phyloP scores from a whole-genome alignment of 2,888 invertebrate genomes.

The Flabesymbios commensalis region DNA sequence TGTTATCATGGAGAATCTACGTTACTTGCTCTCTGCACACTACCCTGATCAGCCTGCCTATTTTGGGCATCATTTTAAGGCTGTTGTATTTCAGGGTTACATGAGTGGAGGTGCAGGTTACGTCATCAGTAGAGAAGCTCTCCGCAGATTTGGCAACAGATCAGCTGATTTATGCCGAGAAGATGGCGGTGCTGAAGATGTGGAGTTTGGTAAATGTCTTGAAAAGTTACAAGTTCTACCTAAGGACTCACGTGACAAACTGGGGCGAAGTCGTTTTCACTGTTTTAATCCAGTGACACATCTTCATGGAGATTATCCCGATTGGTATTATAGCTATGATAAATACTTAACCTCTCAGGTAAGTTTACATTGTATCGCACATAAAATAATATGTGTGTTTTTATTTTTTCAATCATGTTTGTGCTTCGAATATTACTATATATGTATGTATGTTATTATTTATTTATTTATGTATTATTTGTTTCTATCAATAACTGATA shows the following conservation, averaged over 20 bases:
- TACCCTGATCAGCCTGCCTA: constrained; percentile 78
- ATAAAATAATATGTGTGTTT: too few species aligned
- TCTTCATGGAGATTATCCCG: constrained; percentile 47
- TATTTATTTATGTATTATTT: too few species aligned
- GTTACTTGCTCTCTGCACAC: constrained; percentile 82
- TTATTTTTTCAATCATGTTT: too few species aligned
- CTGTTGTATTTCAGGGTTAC: constrained; percentile 11
- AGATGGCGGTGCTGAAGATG: constrained; percentile 54
- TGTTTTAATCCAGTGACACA: constrained; percentile 52
- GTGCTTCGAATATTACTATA: too few species aligned
- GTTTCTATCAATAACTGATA: too few species aligned
- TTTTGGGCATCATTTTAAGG: constrained; percentile 65
- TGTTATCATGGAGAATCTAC: constrained; percentile 57
- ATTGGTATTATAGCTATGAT: constrained; percentile 53
- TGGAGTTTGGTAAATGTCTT: constrained; percentile 53
- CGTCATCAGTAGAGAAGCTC: constrained; percentile 24
- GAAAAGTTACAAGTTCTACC: constrained; percentile 48
- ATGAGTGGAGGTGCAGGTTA: constrained; percentile 28
- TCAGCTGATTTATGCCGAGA: constrained; percentile 15
- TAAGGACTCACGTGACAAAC: constrained; percentile 45
- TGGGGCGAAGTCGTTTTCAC: constrained; percentile 53
- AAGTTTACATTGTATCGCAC: too few species aligned
- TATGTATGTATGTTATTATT: too few species aligned
- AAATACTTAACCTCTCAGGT: constrained; percentile 38
- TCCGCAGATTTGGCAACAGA: constrained; percentile 10